phyloP scores from a whole-genome alignment of 2,888 invertebrate species.

The Shargacucullia verbasci region DNA sequence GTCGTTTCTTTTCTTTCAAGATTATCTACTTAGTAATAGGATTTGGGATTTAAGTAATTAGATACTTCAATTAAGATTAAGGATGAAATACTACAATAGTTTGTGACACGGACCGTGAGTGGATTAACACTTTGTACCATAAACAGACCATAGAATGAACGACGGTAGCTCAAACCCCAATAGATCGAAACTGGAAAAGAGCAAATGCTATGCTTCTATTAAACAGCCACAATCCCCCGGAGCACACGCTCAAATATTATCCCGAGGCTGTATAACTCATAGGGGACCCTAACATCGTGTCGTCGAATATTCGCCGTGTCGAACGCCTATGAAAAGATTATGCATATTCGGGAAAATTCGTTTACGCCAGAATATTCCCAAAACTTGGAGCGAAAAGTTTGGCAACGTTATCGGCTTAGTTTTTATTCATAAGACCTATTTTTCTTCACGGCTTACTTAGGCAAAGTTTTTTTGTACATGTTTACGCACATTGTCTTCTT shows the following conservation, averaged over 20 bases:
- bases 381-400: constrained; percentile 37
- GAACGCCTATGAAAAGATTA: constrained; percentile 38
- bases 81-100: no score
- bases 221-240: constrained; percentile 3
- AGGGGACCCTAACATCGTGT: constrained; percentile 19
- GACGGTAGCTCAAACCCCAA: no score
- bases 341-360: constrained; percentile 29
- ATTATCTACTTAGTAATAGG: no score
- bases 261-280: constrained; percentile 7
- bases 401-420: constrained; percentile 15
- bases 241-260: constrained; percentile 28
- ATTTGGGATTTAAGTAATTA: no score
- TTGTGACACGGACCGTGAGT: no score
- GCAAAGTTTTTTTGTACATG: constrained; percentile 11
- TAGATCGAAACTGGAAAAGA: background rate
- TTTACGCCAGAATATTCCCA: constrained; percentile 17
- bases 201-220: background rate
- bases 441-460: constrained; percentile 25
- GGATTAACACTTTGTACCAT: no score
- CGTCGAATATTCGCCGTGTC: constrained; percentile 36
- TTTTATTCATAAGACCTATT: constrained; percentile 43
- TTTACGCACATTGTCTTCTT: constrained; percentile 10
- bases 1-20: no score
- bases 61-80: no score
- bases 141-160: no score